Conservation (phyloP, 2,797 vertebrate species). For the Phalanger gymnotis region DNA sequence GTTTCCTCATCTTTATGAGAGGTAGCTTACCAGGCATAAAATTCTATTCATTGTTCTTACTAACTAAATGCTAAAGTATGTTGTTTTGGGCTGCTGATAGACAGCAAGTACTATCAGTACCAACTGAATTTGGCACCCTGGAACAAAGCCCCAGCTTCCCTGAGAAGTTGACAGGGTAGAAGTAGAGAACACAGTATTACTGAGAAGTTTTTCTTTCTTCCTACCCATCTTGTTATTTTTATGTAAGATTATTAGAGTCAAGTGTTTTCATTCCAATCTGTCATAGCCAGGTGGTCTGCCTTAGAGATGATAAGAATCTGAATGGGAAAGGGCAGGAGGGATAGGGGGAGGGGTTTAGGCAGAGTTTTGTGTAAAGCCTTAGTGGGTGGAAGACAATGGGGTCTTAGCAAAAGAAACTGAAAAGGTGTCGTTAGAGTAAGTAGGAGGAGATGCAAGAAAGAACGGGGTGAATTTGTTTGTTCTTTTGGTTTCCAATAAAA, state of each 20-base stretch:
- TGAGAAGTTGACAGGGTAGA: not conserved
- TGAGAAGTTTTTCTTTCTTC: not conserved
- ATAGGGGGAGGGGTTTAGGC: not conserved
- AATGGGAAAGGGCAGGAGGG: not conserved
- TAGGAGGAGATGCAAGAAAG: not conserved
- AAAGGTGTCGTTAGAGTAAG: not conserved
- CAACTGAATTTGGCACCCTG: not conserved
- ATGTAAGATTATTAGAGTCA: not conserved
- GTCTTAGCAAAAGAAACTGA: not conserved
- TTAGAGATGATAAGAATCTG: not conserved
- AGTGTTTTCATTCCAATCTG: not conserved
- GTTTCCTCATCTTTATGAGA: not conserved
- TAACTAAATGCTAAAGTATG: not conserved
- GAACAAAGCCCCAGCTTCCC: not conserved
- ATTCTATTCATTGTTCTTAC: not conserved
- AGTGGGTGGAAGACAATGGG: not conserved
- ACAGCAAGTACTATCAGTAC: not conserved
- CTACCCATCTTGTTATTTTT: not conserved
- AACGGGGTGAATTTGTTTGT: not conserved
- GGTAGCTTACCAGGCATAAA: not conserved
- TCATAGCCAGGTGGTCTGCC: not conserved
- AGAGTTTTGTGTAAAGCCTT: not conserved
- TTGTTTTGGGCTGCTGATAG: not conserved
- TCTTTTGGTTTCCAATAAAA: conserved; percentile 6
- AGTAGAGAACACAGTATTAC: not conserved